These are phyloP conservation scores for Mastigias papua DNA, from an alignment of 30 jellyfish, hydroid and myxozoan species.

Conservation along the genomic window DNA sequence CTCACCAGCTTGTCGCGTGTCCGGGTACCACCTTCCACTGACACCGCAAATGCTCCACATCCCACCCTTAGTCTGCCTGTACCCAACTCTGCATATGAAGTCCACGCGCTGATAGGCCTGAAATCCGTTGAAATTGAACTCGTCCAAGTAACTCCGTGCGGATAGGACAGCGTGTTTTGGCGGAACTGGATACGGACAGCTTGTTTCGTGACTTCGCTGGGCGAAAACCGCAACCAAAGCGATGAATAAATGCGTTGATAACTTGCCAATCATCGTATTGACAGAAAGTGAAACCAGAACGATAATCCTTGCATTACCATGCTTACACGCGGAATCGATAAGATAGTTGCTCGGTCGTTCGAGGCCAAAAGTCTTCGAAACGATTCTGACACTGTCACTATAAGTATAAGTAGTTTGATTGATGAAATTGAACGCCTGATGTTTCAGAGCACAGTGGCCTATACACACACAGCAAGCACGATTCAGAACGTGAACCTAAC, in stretches of 20 bases:
- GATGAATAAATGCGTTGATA: background rate
- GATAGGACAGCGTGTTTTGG: constrained; percentile 68
- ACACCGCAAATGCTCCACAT: constrained; percentile 75
- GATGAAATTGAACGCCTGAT: no score
- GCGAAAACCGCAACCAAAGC: constrained; percentile 15
- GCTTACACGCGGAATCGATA: background rate
- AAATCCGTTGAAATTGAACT: constrained; percentile 44
- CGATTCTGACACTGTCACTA: background rate
- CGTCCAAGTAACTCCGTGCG: constrained; percentile 50
- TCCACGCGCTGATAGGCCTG: constrained; percentile 67
- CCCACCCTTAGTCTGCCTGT: constrained; percentile 51
- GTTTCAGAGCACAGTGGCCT: background rate
- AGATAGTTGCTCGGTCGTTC: background rate
- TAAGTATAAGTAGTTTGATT: background rate
- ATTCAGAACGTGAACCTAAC: background rate
- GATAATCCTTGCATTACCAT: background rate
- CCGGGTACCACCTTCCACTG: constrained; percentile 75
- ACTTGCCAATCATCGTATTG: background rate
- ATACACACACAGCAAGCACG: background rate
- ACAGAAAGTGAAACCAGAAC: background rate
- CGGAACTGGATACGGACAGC: constrained; percentile 67
- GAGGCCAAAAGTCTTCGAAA: background rate
- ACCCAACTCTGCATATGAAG: constrained; percentile 64
- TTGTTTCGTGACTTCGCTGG: constrained; percentile 11
- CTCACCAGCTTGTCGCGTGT: constrained; percentile 60